These are phyloP conservation scores for Mus minutoides DNA, from an alignment of 2,797 vertebrate species.

Conservation along the genomic window DNA sequence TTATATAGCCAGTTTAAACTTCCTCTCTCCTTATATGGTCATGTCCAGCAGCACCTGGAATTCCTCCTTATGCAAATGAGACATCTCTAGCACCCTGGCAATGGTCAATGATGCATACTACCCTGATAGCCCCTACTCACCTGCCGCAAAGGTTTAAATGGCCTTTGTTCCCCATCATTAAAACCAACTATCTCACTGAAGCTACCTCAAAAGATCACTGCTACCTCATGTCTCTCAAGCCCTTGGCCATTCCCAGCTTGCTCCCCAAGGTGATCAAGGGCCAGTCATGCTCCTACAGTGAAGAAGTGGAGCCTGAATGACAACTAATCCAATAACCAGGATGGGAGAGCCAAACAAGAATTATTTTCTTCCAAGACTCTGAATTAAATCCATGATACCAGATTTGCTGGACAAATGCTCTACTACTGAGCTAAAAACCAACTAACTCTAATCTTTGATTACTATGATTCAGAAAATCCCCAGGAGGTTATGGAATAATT, in stretches of 20 bases:
- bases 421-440: neutral
- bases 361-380: neutral
- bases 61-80: neutral
- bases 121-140: neutral
- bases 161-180: neutral
- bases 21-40: neutral
- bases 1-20: neutral
- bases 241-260: neutral
- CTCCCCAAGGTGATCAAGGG: neutral
- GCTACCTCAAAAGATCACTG: neutral
- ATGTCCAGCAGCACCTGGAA: neutral
- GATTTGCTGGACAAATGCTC: neutral
- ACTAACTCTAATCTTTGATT: neutral
- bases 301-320: neutral
- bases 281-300: neutral
- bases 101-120: neutral
- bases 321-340: neutral
- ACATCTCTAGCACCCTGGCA: neutral
- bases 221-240: neutral
- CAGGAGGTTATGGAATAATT: neutral
- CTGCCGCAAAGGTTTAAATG: neutral
- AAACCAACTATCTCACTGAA: neutral
- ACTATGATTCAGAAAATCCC: conserved; percentile 17
- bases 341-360: neutral
- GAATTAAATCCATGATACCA: neutral